Evolutionary conservation across 1,140 invertebrate genomes (phyloP).

Genomic region (Tyrophagus putrescentiae): DNA sequence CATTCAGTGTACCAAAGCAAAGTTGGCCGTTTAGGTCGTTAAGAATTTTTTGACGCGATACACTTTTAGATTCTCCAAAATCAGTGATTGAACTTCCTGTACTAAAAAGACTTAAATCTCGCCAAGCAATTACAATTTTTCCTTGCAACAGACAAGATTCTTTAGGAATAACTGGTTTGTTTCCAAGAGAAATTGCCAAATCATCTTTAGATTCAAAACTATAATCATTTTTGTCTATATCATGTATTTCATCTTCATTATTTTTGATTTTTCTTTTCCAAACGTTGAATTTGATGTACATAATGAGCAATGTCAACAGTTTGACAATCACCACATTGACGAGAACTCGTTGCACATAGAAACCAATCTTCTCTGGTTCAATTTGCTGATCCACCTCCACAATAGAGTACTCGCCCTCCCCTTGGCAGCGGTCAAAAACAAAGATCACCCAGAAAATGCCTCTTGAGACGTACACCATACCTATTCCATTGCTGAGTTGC

Average conservation of each 20-base stretch:
- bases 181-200: background rate
- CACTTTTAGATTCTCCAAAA: background rate
- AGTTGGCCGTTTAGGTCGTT: constrained; percentile 42
- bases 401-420: background rate
- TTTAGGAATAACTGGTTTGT: no score
- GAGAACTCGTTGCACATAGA: background rate
- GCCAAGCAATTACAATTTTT: background rate
- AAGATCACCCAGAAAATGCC: no score
- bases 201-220: no score
- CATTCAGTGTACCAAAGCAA: constrained; percentile 18
- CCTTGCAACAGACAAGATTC: no score
- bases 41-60: no score
- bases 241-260: background rate
- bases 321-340: background rate
- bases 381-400: background rate
- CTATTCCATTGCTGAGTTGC: no score
- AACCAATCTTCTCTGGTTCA: background rate
- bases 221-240: background rate
- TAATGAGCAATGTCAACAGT: background rate
- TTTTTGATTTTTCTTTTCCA: background rate
- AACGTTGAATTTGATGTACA: background rate
- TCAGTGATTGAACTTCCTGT: background rate
- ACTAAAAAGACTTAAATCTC: background rate
- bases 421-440: background rate
- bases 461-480: no score